Base-by-base conservation (phyloP, 2,888 invertebrate species). In the Trichopria drosophilae region DNA sequence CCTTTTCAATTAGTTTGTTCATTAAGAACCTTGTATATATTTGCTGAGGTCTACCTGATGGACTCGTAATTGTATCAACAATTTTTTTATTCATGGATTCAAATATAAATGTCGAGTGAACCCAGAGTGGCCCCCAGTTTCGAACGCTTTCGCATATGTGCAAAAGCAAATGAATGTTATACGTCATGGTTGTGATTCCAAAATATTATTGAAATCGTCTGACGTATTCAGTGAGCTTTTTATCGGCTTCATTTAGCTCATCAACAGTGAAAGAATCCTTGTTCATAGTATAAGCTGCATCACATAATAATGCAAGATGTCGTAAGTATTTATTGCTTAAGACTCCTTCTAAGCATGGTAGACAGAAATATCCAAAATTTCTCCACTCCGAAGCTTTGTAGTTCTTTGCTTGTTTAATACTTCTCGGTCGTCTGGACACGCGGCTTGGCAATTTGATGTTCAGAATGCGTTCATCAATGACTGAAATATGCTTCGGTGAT, bases 371-470 rank as follows among this genome's bases (percentile, higher is more conserved):
- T 24, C 24, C 24, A 24, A 24, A 24, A 28, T 59, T 57, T 18
- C 58, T 39, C 55, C 48, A 55, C 42, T 58, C 55, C 10, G 54
- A 43, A 7, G 55, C 55, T 28, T 56, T 56, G 54, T 56, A 59
- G 16, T 41, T 28, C 15, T 29, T 35, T 32, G 28, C 43, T 6
- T 20, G 20, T 23, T 28, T 36, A 16, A 58, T 44, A 6, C 36
- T 34, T 36, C 56, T 35, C 6, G 54, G 56, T 24, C 18, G 49
- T 9, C 57, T 29, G 12, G 55, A 53, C 23, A 56, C 53, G 20
- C 36, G 26, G 18, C 26, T 43, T 7, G 44, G 56, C 47, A 37
- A 39, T 28, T 46, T 49, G 29, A 54, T 44, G n/a, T 24, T 36
- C 16, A 39, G 10, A 3, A 58, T 44, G 19, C 51, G 45, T 16